These are phyloP conservation scores for Cheilosia scutellata DNA, from an alignment of 2,888 invertebrate genomes.

Conservation along the genomic window DNA sequence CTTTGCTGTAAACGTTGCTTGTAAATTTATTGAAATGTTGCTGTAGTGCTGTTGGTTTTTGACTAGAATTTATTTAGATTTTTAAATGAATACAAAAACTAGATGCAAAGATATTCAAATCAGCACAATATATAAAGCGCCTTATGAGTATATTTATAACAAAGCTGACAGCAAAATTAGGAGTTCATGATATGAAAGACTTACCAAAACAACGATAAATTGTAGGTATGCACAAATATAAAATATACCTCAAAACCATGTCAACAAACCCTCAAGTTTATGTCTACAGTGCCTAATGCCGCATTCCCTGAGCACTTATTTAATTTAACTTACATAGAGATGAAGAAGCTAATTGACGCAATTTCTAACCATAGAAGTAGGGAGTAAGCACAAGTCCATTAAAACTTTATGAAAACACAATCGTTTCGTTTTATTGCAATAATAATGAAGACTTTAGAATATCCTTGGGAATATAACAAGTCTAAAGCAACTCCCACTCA, in stretches of 20 bases:
- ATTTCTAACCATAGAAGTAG: slow-evolving; percentile 57
- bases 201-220: slow-evolving; percentile 33
- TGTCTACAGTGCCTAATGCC: neutral
- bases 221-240: slow-evolving; percentile 11
- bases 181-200: neutral
- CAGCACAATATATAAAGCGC: too few relatives aligned
- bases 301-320: slow-evolving; percentile 69
- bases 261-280: slow-evolving; percentile 41
- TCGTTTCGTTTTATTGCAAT: slow-evolving; percentile 74
- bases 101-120: too few relatives aligned
- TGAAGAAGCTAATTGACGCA: slow-evolving; percentile 70
- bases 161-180: too few relatives aligned
- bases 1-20: too few relatives aligned
- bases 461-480: slow-evolving; percentile 72
- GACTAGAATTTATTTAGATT: too few relatives aligned
- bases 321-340: slow-evolving; percentile 74
- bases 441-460: slow-evolving; percentile 73
- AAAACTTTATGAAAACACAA: slow-evolving; percentile 76
- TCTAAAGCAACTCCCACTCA: slow-evolving; percentile 51
- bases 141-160: too few relatives aligned
- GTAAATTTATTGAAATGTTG: too few relatives aligned
- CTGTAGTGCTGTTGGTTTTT: too few relatives aligned
- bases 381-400: slow-evolving; percentile 68
- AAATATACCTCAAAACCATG: slow-evolving; percentile 27
- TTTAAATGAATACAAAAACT: too few relatives aligned